These are phyloP conservation scores for Drosophila baimaii DNA, from an alignment of 1,140 invertebrate species.

Conservation along the genomic window DNA sequence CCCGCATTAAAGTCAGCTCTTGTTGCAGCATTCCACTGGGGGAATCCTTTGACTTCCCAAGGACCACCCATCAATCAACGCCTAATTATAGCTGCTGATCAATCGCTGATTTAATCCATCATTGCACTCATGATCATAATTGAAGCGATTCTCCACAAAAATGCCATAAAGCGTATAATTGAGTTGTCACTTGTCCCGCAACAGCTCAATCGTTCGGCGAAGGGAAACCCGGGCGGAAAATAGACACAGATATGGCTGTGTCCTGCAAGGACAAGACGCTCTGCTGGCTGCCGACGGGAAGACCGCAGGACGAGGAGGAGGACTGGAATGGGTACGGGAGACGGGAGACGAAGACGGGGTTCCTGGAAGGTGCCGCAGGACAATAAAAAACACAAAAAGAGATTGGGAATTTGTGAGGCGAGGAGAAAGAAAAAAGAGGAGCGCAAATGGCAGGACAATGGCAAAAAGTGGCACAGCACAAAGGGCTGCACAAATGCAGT, in stretches of 20 bases:
- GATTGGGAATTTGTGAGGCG: slow-evolving; percentile 48
- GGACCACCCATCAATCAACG: neutral
- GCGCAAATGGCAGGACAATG: slow-evolving; percentile 69
- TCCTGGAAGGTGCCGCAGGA: slow-evolving; percentile 58
- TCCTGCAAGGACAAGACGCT: slow-evolving; percentile 5
- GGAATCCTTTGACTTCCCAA: neutral
- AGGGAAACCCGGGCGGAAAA: neutral
- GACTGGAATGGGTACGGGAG: too few species aligned
- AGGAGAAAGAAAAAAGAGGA: slow-evolving; percentile 49
- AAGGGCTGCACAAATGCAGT: slow-evolving; percentile 69
- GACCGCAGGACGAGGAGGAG: neutral
- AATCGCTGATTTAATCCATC: neutral
- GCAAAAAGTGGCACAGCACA: slow-evolving; percentile 72
- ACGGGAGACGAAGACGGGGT: too few species aligned
- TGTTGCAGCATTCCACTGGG: neutral
- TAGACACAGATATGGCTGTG: slow-evolving; percentile 30
- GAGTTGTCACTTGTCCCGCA: slow-evolving; percentile 54
- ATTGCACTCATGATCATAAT: slow-evolving; percentile 9
- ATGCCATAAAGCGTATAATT: slow-evolving; percentile 46
- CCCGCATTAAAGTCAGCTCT: too few species aligned
- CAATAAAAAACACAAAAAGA: slow-evolving; percentile 70
- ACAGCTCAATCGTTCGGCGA: slow-evolving; percentile 20
- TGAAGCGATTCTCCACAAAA: slow-evolving; percentile 9
- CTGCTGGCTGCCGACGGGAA: too few species aligned
- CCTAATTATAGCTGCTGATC: neutral